These are phyloP conservation scores for Eublepharis macularius DNA, from an alignment of 2,113 vertebrate species.

Conservation along the genomic window DNA sequence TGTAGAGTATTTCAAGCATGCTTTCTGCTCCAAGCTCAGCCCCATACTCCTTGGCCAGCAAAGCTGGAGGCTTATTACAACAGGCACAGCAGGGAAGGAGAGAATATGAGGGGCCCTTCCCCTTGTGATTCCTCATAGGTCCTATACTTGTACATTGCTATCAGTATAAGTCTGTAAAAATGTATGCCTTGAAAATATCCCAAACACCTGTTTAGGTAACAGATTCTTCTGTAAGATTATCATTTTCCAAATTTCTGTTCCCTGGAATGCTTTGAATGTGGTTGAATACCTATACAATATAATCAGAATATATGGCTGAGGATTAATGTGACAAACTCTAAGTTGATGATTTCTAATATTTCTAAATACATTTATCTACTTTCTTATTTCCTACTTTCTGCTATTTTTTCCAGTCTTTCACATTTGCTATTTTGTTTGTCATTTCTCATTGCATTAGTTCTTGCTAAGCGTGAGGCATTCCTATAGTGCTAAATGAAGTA, in stretches of 20 bases:
- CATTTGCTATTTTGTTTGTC: neutral
- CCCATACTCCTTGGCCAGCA: no score
- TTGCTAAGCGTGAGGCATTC: neutral
- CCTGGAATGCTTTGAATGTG: neutral
- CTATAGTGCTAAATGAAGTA: constrained; percentile 12
- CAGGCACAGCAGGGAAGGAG: no score
- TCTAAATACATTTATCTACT: neutral
- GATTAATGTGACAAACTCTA: neutral
- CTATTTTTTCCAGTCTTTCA: neutral
- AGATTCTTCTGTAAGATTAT: neutral
- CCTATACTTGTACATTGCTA: no score
- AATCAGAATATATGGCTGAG: neutral
- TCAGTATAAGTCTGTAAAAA: neutral
- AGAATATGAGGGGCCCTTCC: no score
- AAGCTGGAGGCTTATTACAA: no score
- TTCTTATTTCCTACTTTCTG: neutral
- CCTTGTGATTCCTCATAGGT: no score
- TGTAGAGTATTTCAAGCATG: no score
- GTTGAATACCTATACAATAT: neutral
- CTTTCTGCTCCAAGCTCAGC: no score
- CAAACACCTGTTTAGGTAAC: neutral
- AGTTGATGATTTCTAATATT: neutral
- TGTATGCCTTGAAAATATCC: neutral
- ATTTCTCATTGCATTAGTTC: constrained; percentile 12
- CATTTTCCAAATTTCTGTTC: neutral